Evolutionary conservation across 2,888 invertebrate genomes (phyloP).

Genomic region (Neelides folsomi): DNA sequence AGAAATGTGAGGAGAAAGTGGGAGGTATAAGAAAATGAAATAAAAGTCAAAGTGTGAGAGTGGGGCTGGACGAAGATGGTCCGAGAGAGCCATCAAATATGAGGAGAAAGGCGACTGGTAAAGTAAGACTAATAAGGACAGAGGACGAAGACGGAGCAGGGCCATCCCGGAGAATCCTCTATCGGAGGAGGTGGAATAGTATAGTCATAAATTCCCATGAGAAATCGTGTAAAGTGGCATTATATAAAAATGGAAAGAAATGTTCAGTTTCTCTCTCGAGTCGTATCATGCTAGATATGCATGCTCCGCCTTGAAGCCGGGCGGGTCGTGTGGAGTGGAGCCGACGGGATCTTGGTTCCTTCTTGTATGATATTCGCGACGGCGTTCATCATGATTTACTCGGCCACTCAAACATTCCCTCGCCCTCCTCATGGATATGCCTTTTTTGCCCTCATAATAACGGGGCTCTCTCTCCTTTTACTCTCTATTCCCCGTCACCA

Average conservation of each 20-base stretch:
- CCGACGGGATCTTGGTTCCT: background rate
- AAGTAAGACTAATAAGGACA: too few relatives aligned
- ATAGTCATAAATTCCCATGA: conserved; percentile 24
- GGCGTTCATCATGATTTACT: conserved; percentile 32
- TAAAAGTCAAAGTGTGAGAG: too few relatives aligned
- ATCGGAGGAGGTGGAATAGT: background rate
- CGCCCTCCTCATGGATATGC: background rate
- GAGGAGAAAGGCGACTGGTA: too few relatives aligned
- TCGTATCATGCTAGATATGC: background rate
- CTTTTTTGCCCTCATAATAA: conserved; percentile 1
- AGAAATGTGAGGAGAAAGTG: conserved; percentile 1
- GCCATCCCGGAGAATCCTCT: background rate
- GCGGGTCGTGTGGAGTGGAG: background rate
- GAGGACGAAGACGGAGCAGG: background rate
- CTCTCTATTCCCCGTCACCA: conserved; percentile 17
- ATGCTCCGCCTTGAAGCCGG: background rate
- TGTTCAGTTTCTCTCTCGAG: background rate
- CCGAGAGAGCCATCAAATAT: too few relatives aligned
- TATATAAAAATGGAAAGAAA: conserved; percentile 23
- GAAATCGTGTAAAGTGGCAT: conserved; percentile 29
- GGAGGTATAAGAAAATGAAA: background rate
- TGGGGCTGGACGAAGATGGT: too few relatives aligned
- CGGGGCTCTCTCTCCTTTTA: conserved; percentile 1
- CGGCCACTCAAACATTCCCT: conserved; percentile 15
- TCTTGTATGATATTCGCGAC: conserved; percentile 17